phyloP scores from a whole-genome alignment of 2,113 vertebrate species.

The Rhynchomys soricoides region DNA sequence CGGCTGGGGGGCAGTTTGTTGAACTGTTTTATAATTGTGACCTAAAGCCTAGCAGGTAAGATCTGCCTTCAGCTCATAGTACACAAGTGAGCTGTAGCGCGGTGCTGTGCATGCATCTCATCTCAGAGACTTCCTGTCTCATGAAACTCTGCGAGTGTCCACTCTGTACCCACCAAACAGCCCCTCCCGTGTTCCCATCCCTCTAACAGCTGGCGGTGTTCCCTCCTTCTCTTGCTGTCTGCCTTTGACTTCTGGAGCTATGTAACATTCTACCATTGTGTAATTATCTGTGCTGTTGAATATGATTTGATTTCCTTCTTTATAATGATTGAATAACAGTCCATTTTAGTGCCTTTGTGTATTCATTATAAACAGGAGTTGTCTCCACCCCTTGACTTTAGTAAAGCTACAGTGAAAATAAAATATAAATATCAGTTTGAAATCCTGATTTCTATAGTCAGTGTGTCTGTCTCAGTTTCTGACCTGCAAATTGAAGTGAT shows the following conservation, averaged over 20 bases:
- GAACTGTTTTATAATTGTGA: neutral
- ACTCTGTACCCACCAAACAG: accelerated
- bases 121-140: neutral
- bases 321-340: neutral
- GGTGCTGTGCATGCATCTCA: accelerated
- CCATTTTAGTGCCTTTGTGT: neutral
- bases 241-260: neutral
- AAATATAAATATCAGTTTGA: neutral
- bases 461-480: neutral
- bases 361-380: neutral
- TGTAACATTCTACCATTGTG: neutral
- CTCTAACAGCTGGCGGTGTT: accelerated
- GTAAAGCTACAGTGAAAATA: neutral
- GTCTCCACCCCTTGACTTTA: neutral
- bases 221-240: neutral
- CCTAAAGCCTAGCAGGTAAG: neutral
- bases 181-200: no score
- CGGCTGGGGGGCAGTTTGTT: neutral
- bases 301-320: neutral
- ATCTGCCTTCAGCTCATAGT: neutral
- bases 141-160: no score
- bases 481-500: neutral
- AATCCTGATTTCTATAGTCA: neutral
- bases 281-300: neutral
- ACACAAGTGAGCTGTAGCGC: neutral